Conservation (phyloP, 2,113 vertebrate genomes). For the Poecilia latipinna region DNA sequence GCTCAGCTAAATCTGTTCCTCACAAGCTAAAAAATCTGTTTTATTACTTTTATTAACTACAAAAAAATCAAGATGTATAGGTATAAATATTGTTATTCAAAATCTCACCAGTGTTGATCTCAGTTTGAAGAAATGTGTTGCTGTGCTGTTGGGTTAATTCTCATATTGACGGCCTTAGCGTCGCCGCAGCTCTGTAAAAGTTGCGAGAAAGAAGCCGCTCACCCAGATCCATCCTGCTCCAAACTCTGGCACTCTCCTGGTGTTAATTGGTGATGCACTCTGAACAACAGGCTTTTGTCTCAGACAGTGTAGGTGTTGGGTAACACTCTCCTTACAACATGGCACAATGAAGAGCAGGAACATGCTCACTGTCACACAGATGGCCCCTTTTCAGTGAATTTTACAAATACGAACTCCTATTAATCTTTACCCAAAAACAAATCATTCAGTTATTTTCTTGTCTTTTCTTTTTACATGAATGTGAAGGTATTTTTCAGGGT, state of each 20-base stretch:
- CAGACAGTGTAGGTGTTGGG: background rate
- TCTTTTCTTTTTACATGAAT: too few relatives aligned
- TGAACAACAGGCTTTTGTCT: background rate
- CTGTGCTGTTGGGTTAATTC: background rate
- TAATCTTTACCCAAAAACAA: too few relatives aligned
- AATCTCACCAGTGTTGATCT: background rate
- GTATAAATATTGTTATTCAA: background rate
- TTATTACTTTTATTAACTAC: background rate
- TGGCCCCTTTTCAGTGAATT: too few relatives aligned
- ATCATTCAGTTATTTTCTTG: too few relatives aligned
- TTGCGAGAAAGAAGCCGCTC: background rate
- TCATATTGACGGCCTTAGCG: background rate
- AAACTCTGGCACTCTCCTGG: background rate
- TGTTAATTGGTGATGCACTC: background rate
- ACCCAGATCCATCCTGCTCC: background rate
- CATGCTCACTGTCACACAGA: background rate
- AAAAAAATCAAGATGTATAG: fast-evolving
- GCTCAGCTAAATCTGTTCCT: too few relatives aligned
- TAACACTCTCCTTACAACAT: background rate
- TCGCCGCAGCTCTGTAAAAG: background rate
- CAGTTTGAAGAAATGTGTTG: background rate
- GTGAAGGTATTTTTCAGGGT: background rate
- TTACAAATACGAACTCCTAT: too few relatives aligned
- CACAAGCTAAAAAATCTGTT: too few relatives aligned
- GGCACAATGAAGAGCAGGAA: too few relatives aligned